Percentiles rank a stretch among this genome's conserved stretches.
Evolutionary conservation across 2,797 vertebrate genomes (phyloP).

Genomic region (Forpus xanthops): DNA sequence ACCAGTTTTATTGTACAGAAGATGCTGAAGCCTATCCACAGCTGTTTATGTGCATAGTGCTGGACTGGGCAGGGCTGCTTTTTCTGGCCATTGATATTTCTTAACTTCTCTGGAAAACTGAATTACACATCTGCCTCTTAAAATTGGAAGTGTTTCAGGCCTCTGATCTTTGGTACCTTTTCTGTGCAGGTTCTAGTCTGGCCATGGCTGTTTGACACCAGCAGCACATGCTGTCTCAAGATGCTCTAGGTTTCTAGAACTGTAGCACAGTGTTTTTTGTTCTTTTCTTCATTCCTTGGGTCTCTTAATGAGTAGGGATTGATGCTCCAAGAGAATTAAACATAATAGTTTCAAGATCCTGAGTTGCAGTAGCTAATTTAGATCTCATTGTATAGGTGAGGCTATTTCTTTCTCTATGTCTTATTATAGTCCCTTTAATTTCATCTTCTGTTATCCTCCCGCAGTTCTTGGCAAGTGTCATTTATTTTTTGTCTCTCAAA

Average conservation of each 20-base stretch:
- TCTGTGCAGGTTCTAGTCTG: background rate
- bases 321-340: background rate
- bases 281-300: background rate
- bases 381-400: background rate
- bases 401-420: background rate
- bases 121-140: background rate
- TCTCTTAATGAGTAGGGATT: background rate
- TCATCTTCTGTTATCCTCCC: background rate
- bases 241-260: background rate
- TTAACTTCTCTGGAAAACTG: background rate
- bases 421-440: conserved; percentile 11
- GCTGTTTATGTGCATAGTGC: background rate
- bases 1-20: background rate
- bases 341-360: background rate
- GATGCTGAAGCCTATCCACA: background rate
- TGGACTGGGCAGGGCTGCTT: background rate
- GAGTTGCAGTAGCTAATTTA: conserved; percentile 1
- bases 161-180: background rate
- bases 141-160: background rate
- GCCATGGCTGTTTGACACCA: background rate
- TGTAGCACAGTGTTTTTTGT: background rate
- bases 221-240: background rate
- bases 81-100: background rate
- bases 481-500: background rate
- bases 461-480: background rate